Evolutionary conservation across 2,113 vertebrate species (phyloP).

Genomic region (Plestiodon gilberti): DNA sequence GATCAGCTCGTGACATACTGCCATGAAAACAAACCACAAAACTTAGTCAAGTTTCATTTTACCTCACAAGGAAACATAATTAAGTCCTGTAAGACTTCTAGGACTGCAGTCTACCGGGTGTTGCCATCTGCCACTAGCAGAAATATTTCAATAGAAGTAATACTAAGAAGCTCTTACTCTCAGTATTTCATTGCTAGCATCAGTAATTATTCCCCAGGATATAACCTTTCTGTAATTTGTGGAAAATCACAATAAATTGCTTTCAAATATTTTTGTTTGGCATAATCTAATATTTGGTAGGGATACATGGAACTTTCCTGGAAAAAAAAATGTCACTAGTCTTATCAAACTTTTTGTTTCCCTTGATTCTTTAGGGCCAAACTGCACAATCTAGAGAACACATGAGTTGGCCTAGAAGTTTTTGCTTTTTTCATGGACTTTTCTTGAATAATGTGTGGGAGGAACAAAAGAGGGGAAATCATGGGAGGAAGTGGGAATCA

Average conservation of each 20-base stretch:
- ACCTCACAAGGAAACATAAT: constrained; percentile 27
- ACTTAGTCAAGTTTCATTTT: constrained; percentile 33
- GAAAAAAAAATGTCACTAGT: background rate
- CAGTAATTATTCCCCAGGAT: constrained; percentile 8
- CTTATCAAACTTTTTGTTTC: background rate
- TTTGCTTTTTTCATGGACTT: no score
- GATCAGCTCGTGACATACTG: background rate
- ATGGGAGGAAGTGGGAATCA: no score
- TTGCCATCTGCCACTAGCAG: constrained; percentile 24
- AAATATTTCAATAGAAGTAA: constrained; percentile 30
- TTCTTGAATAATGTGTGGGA: no score
- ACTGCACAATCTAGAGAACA: no score
- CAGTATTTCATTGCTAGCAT: constrained; percentile 14
- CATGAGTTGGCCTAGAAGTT: no score
- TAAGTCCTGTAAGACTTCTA: constrained; percentile 22
- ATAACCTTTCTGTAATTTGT: background rate
- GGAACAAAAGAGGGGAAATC: no score
- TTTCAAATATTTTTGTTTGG: background rate
- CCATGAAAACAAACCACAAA: constrained; percentile 13
- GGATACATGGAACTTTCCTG: background rate
- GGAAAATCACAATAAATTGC: background rate
- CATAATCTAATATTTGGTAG: background rate
- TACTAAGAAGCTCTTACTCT: constrained; percentile 14
- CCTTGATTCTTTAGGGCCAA: background rate
- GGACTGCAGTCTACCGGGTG: constrained; percentile 1